phyloP scores from a whole-genome alignment of 2,888 invertebrate species.

The Leptinotarsa juncta region DNA sequence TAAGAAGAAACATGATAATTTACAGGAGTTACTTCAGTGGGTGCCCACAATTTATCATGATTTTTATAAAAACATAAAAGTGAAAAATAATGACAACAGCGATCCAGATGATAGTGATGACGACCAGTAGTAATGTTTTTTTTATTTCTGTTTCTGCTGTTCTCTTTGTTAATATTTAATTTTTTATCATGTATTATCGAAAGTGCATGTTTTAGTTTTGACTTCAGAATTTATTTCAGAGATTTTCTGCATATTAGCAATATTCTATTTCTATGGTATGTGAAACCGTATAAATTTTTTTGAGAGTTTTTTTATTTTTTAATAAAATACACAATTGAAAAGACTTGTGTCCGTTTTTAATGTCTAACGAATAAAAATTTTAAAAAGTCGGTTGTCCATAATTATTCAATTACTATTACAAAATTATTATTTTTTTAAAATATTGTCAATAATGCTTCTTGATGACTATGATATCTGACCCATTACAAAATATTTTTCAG shows the following conservation, averaged over 20 bases:
- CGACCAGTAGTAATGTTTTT: too few species aligned
- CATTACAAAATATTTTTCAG: not conserved
- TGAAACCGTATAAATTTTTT: not conserved
- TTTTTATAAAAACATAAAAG: not conserved
- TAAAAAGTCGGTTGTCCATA: slow-evolving; percentile 1
- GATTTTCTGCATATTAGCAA: too few species aligned
- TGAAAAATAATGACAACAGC: too few species aligned
- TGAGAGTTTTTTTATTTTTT: slow-evolving; percentile 1
- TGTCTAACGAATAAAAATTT: not conserved
- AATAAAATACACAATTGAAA: not conserved
- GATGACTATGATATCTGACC: not conserved
- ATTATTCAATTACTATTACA: slow-evolving; percentile 1
- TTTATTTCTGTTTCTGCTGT: too few species aligned
- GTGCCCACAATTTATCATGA: slow-evolving; percentile 1
- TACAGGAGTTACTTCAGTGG: slow-evolving; percentile 1
- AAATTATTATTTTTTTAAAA: not conserved
- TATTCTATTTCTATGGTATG: too few species aligned
- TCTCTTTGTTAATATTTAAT: too few species aligned
- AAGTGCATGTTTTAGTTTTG: too few species aligned
- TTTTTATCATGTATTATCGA: too few species aligned
- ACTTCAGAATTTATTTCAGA: too few species aligned
- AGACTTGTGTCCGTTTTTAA: slow-evolving; percentile 1
- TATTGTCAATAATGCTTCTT: not conserved
- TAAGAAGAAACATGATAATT: slow-evolving; percentile 1
- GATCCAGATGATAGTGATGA: too few species aligned